Evolutionary conservation across 1,140 invertebrate genomes (phyloP).

Genomic region (Callitettix versicolor): DNA sequence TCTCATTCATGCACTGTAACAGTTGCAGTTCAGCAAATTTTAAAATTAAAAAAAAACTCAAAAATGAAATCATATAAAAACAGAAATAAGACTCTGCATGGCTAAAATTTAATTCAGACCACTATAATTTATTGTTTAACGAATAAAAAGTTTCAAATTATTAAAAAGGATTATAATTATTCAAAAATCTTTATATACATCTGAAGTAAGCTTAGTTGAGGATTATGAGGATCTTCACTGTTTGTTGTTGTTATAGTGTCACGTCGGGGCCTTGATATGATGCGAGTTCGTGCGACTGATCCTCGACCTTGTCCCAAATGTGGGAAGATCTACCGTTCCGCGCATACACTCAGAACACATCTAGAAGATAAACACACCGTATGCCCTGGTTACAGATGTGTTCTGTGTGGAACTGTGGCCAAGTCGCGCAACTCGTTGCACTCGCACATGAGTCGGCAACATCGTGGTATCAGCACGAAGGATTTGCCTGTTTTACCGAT

Average conservation of each 20-base stretch:
- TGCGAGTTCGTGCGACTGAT: slow-evolving; percentile 78
- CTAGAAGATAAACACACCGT: slow-evolving; percentile 86
- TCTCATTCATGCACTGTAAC: no score
- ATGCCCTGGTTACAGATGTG: slow-evolving; percentile 82
- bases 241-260: slow-evolving; percentile 31
- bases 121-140: no score
- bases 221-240: no score
- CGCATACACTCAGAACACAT: slow-evolving; percentile 79
- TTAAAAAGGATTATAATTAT: no score
- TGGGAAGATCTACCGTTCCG: slow-evolving; percentile 84
- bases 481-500: slow-evolving; percentile 81
- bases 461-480: slow-evolving; percentile 83
- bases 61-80: no score
- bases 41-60: no score
- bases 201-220: no score
- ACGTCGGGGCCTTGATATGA: slow-evolving; percentile 65
- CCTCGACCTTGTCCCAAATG: slow-evolving; percentile 84
- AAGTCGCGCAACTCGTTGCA: slow-evolving; percentile 83
- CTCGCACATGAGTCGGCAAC: slow-evolving; percentile 85
- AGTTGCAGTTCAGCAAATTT: no score
- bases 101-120: no score
- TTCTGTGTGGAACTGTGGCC: slow-evolving; percentile 81
- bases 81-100: no score
- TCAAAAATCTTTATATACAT: no score
- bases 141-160: no score